Percentiles rank a stretch among this genome's conserved stretches.
Conservation (phyloP, 2,113 vertebrate species). For the Natator depressus region DNA sequence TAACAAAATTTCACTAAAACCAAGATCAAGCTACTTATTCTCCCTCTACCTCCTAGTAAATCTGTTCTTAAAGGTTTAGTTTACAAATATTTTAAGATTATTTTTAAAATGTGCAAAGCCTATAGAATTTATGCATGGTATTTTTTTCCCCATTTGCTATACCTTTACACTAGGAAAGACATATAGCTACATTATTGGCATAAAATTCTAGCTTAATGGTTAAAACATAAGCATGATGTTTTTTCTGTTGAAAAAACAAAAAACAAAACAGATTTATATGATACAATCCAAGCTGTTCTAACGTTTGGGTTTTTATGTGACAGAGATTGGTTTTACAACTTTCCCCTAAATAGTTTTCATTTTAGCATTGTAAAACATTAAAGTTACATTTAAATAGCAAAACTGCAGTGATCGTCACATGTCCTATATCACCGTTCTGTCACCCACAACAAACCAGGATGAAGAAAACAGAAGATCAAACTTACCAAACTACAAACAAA, state of each 20-base stretch:
- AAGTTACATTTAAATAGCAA: conserved; percentile 38
- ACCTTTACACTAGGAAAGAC: background rate
- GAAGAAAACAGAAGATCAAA: background rate
- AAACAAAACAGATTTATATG: background rate
- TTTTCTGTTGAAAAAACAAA: background rate
- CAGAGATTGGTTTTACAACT: conserved; percentile 11
- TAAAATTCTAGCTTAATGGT: background rate
- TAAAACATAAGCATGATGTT: conserved; percentile 36
- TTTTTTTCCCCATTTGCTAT: background rate
- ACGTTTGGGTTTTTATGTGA: background rate
- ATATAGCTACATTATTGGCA: background rate
- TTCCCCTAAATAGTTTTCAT: conserved; percentile 22
- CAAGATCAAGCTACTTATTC: background rate
- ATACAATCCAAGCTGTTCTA: background rate
- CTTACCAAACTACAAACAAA: conserved; percentile 71
- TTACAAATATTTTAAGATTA: background rate
- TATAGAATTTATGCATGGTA: accelerated
- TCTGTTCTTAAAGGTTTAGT: background rate
- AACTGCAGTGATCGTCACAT: conserved; percentile 38
- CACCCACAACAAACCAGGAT: conserved; percentile 14
- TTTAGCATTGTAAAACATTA: conserved; percentile 9
- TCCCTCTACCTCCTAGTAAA: background rate
- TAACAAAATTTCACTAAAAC: background rate
- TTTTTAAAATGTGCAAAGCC: background rate
- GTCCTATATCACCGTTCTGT: background rate